These are phyloP conservation scores for Bombylius major DNA, from an alignment of 2,888 invertebrate species.

Conservation along the genomic window DNA sequence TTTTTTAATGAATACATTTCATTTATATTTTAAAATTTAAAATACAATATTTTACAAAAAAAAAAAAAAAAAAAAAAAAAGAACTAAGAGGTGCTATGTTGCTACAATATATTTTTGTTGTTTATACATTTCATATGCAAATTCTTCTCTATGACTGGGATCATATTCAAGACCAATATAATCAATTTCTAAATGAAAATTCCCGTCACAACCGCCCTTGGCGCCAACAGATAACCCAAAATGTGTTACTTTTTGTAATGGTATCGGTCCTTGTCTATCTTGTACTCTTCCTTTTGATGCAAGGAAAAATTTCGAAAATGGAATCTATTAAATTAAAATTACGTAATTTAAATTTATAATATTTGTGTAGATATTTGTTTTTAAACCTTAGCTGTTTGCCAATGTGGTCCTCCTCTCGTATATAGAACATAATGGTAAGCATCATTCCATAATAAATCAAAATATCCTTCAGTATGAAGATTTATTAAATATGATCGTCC, in stretches of 20 bases:
- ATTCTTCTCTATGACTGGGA: slow-evolving; percentile 64
- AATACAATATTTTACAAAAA: too few species aligned
- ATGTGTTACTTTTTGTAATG: slow-evolving; percentile 48
- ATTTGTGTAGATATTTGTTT: too few species aligned
- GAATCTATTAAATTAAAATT: slow-evolving; percentile 52
- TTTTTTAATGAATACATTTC: too few species aligned
- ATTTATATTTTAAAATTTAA: too few species aligned
- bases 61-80: too few species aligned
- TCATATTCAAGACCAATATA: slow-evolving; percentile 81
- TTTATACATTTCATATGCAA: slow-evolving; percentile 90
- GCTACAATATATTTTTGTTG: slow-evolving; percentile 49
- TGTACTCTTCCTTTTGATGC: slow-evolving; percentile 74
- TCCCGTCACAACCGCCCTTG: slow-evolving; percentile 56
- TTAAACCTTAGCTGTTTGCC: slow-evolving; percentile 72
- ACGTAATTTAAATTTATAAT: not conserved
- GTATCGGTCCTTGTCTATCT: slow-evolving; percentile 59
- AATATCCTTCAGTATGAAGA: slow-evolving; percentile 59
- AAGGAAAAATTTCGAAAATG: slow-evolving; percentile 84
- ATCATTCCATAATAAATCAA: slow-evolving; percentile 83
- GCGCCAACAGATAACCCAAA: slow-evolving; percentile 78
- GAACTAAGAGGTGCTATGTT: not conserved
- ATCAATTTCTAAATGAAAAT: slow-evolving; percentile 82
- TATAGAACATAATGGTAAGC: slow-evolving; percentile 73
- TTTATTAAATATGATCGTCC: slow-evolving; percentile 82
- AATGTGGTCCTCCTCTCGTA: slow-evolving; percentile 96